Percentiles rank a stretch among this genome's conserved stretches.
These are phyloP conservation scores for Apamea anceps DNA, from an alignment of 2,888 invertebrate species.

Conservation along the genomic window DNA sequence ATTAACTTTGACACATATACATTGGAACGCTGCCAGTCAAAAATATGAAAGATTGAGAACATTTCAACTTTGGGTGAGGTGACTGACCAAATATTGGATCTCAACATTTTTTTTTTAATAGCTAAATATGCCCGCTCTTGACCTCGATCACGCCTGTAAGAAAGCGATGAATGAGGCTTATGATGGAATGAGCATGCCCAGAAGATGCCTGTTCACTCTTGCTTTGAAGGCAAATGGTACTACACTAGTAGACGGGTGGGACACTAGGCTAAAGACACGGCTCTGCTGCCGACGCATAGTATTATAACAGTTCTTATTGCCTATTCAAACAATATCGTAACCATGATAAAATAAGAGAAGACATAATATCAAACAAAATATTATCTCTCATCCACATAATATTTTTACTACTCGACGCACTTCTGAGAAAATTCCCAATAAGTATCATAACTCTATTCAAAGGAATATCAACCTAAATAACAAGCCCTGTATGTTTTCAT, in stretches of 20 bases:
- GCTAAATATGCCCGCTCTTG: no score
- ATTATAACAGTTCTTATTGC: neutral
- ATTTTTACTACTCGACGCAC: neutral
- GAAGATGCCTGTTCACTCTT: no score
- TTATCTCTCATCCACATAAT: conserved; percentile 12
- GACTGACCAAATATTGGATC: neutral
- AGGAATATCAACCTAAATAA: neutral
- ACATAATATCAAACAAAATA: conserved; percentile 11
- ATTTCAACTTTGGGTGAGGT: neutral
- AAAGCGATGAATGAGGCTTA: no score
- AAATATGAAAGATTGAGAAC: neutral
- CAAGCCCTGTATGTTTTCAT: conserved; percentile 8
- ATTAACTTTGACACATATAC: neutral
- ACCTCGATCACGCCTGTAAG: no score
- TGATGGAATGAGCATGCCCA: no score
- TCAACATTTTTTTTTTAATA: no score
- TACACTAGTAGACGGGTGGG: no score
- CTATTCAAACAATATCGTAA: neutral
- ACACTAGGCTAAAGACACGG: neutral
- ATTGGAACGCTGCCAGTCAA: neutral
- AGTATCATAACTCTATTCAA: neutral
- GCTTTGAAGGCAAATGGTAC: no score
- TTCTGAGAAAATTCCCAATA: conserved; percentile 23
- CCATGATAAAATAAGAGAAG: neutral
- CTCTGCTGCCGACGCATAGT: neutral